These are phyloP conservation scores for Scaptodrosophila lebanonensis DNA, from an alignment of 1,140 invertebrate genomes.

Conservation along the genomic window DNA sequence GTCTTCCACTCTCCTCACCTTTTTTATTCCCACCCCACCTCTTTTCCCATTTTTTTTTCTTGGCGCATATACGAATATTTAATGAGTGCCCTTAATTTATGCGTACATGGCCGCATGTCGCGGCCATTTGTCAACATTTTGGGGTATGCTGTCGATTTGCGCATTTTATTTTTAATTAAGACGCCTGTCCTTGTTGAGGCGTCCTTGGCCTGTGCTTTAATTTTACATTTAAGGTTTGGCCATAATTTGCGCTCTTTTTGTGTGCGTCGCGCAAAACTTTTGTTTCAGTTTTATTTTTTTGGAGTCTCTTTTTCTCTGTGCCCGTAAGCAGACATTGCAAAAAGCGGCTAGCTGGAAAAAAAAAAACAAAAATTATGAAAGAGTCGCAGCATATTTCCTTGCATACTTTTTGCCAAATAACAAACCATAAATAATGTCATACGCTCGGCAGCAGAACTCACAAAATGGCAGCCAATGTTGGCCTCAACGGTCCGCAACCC, in stretches of 20 bases:
- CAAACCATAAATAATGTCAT: constrained; percentile 76
- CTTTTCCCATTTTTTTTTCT: no score
- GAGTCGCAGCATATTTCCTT: constrained; percentile 73
- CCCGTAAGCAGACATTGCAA: constrained; percentile 5
- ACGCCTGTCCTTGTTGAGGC: constrained; percentile 1
- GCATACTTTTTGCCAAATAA: constrained; percentile 70
- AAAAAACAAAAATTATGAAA: constrained; percentile 57
- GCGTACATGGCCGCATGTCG: constrained; percentile 33
- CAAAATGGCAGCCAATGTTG: constrained; percentile 69
- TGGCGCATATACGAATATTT: constrained; percentile 51
- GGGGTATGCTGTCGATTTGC: constrained; percentile 46
- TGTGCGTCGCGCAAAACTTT: constrained; percentile 32
- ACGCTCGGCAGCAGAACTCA: constrained; percentile 40
- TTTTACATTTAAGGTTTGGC: constrained; percentile 49
- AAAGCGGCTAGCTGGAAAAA: neutral
- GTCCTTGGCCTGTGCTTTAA: constrained; percentile 32
- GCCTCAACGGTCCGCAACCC: constrained; percentile 38
- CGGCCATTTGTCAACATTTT: constrained; percentile 13
- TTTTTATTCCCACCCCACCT: no score
- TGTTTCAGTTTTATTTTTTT: constrained; percentile 31
- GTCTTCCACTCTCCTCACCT: no score
- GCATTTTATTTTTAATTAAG: constrained; percentile 54
- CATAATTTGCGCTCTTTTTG: constrained; percentile 22
- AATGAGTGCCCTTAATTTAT: constrained; percentile 65
- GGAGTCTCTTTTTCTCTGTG: no score